Conservation (phyloP, 35 echinoderm and acorn worm genomes). For the Heliocidaris erythrogramma region DNA sequence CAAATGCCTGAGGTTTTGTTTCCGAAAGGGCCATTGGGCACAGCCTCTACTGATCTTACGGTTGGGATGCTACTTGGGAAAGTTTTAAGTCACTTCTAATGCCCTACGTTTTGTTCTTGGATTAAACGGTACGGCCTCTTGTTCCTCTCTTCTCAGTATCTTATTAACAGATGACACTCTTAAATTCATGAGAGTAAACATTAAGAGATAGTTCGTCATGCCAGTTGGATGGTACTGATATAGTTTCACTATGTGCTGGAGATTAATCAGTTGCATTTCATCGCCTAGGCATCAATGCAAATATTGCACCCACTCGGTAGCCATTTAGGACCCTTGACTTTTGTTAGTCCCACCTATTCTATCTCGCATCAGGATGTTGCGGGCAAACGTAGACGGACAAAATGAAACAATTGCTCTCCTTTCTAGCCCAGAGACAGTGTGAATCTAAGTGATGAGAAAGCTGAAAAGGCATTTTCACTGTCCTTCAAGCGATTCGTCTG, state of each 20-base stretch:
- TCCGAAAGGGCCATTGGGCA: neutral
- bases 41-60: neutral
- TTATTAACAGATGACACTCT: neutral
- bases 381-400: neutral
- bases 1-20: neutral
- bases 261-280: conserved; percentile 28
- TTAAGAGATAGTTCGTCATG: neutral
- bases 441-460: neutral
- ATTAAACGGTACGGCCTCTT: neutral
- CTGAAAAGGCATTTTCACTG: neutral
- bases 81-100: conserved; percentile 25
- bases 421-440: neutral
- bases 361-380: neutral
- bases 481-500: neutral
- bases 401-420: neutral
- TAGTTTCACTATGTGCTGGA: neutral
- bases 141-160: neutral
- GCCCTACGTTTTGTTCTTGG: neutral
- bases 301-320: neutral
- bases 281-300: neutral
- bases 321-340: conserved; percentile 27
- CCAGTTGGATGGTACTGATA: neutral
- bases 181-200: neutral
- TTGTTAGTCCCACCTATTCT: neutral
- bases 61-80: neutral